Evolutionary conservation across 2,888 invertebrate species (phyloP), one percentile per base, ranked within the genome.

Genomic region (Diachrysia chrysitis): DNA sequence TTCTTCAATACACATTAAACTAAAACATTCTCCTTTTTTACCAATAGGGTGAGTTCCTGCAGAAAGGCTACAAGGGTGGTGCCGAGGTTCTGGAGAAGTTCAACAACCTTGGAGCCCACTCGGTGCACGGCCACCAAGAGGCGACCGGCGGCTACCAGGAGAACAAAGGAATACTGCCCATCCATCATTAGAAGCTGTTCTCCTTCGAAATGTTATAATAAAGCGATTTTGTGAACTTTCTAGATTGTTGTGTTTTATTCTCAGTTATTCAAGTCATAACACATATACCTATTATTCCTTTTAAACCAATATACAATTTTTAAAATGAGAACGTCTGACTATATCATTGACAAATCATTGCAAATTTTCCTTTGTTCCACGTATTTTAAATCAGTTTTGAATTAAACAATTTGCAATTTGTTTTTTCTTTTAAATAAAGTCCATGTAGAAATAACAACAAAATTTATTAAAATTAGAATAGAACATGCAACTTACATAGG

Each of bases 91-190:
- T 96, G 86, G 96, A 96, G 78, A 95, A 95, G 71, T 96, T 96
- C 87, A 96, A 96, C 84, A 96, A 96, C 70, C 90, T 96, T 25
- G 96, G 96, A 46, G 96, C 96, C 54, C 96, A 96, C 62, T 96
- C 96, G 0, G 88, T 96, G 48, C 93, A 96, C 71, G 96, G 96
- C 0, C 96, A 96, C 76, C 96, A 96, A 73, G 96, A 96, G 72
- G 95, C 96, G 42, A 96, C 92, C 71, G 95, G 95, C 4, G 95
- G 96, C 42, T 96, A 92, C 85, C 94, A 95, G 68, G 96, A 96
- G 79, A 96, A 95, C 83, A 96, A 96, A 83, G 95, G 95, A 7
- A 95, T 96, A 78, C 87, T 96, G 83, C 96, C 96, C 37, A 96
- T 96, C 68, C 93, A 95, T 76, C 84, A 76, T 64, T 79, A 66